A percentile compares a stretch with the other conserved stretches of the same genome.
phyloP scores from a whole-genome alignment of 2,113 vertebrate genomes.

The Lepisosteus oculatus region DNA sequence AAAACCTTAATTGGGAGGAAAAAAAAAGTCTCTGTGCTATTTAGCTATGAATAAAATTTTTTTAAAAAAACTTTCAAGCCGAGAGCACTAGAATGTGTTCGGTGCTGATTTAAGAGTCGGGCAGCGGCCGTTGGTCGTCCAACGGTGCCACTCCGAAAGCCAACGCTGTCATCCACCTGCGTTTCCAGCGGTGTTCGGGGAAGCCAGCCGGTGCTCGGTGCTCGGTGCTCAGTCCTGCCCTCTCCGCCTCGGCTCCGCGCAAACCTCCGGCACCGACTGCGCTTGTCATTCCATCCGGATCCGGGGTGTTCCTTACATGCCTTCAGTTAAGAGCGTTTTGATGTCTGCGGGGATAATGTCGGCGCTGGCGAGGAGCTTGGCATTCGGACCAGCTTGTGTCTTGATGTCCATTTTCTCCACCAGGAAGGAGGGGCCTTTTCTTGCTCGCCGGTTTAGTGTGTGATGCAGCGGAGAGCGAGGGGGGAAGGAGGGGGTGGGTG shows the following conservation, averaged over 20 bases:
- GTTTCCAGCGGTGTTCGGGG: not conserved
- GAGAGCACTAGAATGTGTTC: not conserved
- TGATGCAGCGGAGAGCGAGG: not conserved
- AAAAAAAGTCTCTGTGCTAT: not conserved
- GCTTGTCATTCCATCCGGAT: constrained; percentile 16
- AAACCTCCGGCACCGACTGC: constrained; percentile 4
- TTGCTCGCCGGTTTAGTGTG: constrained; percentile 18
- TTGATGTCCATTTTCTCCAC: constrained; percentile 6
- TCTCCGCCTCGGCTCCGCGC: not conserved
- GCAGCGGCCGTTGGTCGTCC: not conserved
- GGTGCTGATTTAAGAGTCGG: not conserved
- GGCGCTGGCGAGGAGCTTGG: not conserved
- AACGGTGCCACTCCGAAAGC: constrained; percentile 3
- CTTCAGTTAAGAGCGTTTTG: not conserved
- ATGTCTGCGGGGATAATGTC: not conserved
- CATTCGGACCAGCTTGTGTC: not conserved
- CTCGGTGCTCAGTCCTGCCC: not conserved
- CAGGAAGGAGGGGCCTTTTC: constrained; percentile 16
- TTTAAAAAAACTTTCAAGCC: not conserved
- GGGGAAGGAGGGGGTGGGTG: constrained; percentile 30
- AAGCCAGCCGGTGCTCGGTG: not conserved
- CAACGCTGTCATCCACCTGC: not conserved
- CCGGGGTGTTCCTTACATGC: not conserved
- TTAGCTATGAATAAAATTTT: not conserved
- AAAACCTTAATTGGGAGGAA: not conserved